Conservation (phyloP, 2,888 invertebrate species). For the Tenthredo scrophulariae region DNA sequence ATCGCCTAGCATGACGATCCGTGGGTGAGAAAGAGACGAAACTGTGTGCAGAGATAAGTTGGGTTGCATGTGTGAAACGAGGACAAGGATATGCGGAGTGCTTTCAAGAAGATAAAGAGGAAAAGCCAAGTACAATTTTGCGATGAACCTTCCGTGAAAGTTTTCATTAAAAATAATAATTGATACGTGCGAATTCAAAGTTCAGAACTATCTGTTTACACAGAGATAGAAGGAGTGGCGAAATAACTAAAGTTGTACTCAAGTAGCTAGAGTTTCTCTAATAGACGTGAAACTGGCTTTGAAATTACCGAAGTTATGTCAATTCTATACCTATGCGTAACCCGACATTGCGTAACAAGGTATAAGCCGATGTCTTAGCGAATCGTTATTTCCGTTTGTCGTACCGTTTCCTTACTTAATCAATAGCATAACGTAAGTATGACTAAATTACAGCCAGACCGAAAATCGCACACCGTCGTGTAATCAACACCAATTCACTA, state of each 20-base stretch:
- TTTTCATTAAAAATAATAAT: slow-evolving; percentile 30
- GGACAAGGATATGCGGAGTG: slow-evolving; percentile 39
- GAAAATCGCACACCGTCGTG: neutral
- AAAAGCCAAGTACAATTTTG: slow-evolving; percentile 11
- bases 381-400: neutral
- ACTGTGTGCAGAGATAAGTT: neutral
- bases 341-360: neutral
- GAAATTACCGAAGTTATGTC: neutral
- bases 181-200: neutral
- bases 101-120: slow-evolving; percentile 10
- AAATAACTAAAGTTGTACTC: slow-evolving; percentile 3
- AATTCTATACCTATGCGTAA: neutral
- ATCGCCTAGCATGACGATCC: slow-evolving; percentile 14
- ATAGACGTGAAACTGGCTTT: neutral
- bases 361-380: neutral
- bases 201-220: slow-evolving; percentile 24
- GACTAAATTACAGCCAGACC: neutral
- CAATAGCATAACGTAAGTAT: neutral
- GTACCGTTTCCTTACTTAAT: neutral
- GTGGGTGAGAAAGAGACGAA: neutral
- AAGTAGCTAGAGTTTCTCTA: neutral
- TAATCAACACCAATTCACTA: neutral
- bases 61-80: slow-evolving; percentile 3
- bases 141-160: neutral
- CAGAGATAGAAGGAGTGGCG: slow-evolving; percentile 2